Percentiles rank a stretch among this genome's conserved stretches.
Conservation (phyloP, 2,888 invertebrate species). For the Gastrophysa polygoni region DNA sequence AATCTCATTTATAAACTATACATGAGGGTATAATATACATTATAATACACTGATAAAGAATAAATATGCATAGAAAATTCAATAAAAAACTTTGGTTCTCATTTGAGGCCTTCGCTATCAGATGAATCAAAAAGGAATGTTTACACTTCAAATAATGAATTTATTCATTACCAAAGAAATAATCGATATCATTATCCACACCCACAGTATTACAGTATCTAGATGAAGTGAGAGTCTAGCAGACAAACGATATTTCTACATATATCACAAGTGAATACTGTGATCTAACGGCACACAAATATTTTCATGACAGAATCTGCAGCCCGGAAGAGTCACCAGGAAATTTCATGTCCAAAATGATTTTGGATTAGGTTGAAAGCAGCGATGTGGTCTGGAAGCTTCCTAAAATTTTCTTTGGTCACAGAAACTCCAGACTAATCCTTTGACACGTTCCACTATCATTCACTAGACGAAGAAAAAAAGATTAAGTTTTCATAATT, state of each 20-base stretch:
- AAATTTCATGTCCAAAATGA: background rate
- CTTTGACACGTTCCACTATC: background rate
- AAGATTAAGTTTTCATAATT: no score
- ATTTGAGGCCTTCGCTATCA: conserved; percentile 24
- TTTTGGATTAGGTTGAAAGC: no score
- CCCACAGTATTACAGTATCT: conserved; percentile 1
- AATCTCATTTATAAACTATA: conserved; percentile 28
- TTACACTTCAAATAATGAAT: background rate
- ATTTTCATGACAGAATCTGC: background rate
- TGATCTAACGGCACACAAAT: background rate
- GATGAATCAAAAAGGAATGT: conserved; percentile 9
- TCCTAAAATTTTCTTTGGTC: background rate
- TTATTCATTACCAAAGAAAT: conserved; percentile 5
- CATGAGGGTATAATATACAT: conserved; percentile 28
- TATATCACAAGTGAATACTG: background rate
- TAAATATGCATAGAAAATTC: conserved; percentile 33
- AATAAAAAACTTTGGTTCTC: conserved; percentile 33
- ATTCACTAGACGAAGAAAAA: no score
- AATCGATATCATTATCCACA: conserved; percentile 1
- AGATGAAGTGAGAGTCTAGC: conserved; percentile 5
- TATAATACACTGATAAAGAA: conserved; percentile 21
- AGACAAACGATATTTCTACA: background rate
- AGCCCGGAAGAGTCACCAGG: background rate
- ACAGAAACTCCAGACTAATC: background rate
- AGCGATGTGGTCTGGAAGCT: background rate